Percentiles rank a stretch among this genome's conserved stretches.
phyloP scores from a whole-genome alignment of 2,113 vertebrate genomes.

The Monarcha castaneiventris region DNA sequence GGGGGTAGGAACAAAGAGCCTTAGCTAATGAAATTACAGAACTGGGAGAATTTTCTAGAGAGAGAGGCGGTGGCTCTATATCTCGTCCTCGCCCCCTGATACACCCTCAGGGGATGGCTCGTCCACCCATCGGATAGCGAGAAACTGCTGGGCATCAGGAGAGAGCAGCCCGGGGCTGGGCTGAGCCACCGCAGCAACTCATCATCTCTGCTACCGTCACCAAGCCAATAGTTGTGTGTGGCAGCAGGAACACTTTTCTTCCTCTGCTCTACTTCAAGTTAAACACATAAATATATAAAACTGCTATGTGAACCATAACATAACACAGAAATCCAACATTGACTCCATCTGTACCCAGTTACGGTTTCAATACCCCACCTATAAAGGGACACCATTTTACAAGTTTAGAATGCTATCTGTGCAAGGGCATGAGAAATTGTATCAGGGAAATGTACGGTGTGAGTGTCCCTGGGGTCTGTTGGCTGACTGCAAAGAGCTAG shows the following conservation, averaged over 20 bases:
- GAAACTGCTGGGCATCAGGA: too few species aligned
- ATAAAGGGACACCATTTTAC: neutral
- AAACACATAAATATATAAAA: neutral
- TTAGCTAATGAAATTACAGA: too few species aligned
- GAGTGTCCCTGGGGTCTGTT: neutral
- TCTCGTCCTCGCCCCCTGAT: too few species aligned
- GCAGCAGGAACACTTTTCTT: neutral
- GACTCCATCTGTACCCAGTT: neutral
- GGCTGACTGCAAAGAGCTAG: neutral
- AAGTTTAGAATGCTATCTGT: neutral
- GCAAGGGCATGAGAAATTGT: neutral
- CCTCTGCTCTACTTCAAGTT: neutral
- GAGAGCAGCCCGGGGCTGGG: too few species aligned
- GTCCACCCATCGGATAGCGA: too few species aligned
- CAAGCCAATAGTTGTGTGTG: neutral
- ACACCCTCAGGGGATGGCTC: too few species aligned
- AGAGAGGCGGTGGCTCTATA: too few species aligned
- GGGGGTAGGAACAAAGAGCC: too few species aligned
- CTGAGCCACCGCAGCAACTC: too few species aligned
- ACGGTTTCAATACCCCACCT: neutral
- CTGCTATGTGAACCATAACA: neutral
- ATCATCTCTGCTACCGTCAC: neutral
- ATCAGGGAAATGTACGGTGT: neutral
- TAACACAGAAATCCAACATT: neutral
- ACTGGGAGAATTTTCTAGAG: too few species aligned